A percentile compares a stretch with the other conserved stretches of the same genome.
Conservation (phyloP, 2,888 invertebrate genomes). For the Abrostola triplasia region DNA sequence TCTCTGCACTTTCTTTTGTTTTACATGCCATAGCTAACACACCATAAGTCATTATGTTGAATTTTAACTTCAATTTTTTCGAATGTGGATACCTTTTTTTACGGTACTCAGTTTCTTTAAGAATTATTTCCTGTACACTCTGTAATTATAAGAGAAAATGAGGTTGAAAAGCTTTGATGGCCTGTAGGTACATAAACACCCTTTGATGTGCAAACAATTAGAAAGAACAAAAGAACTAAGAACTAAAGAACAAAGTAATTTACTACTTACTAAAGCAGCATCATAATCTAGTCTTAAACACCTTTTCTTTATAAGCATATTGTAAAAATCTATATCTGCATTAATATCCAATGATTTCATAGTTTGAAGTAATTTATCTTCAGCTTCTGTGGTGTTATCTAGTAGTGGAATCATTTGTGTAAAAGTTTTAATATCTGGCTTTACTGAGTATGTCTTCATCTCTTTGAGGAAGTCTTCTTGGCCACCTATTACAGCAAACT, state of each 20-base stretch:
- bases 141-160: slow-evolving; percentile 62
- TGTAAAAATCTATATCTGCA: slow-evolving; percentile 95
- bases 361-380: slow-evolving; percentile 90
- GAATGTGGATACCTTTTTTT: slow-evolving; percentile 73
- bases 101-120: slow-evolving; percentile 78
- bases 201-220: too few species aligned
- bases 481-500: slow-evolving; percentile 94
- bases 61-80: slow-evolving; percentile 85
- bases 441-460: slow-evolving; percentile 91
- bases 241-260: too few species aligned
- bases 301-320: slow-evolving; percentile 94
- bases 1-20: slow-evolving; percentile 89
- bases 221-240: too few species aligned
- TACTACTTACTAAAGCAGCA: slow-evolving; percentile 90
- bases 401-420: slow-evolving; percentile 92
- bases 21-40: slow-evolving; percentile 94
- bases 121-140: slow-evolving; percentile 88
- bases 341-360: slow-evolving; percentile 89
- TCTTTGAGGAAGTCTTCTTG: slow-evolving; percentile 91
- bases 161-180: too few species aligned
- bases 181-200: too few species aligned
- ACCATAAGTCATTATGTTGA: slow-evolving; percentile 95
- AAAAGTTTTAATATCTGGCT: slow-evolving; percentile 93
- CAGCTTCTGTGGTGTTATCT: slow-evolving; percentile 90
- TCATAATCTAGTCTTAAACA: slow-evolving; percentile 91